Conservation (phyloP, 2,888 invertebrate genomes). For the Microplitis manilae region DNA sequence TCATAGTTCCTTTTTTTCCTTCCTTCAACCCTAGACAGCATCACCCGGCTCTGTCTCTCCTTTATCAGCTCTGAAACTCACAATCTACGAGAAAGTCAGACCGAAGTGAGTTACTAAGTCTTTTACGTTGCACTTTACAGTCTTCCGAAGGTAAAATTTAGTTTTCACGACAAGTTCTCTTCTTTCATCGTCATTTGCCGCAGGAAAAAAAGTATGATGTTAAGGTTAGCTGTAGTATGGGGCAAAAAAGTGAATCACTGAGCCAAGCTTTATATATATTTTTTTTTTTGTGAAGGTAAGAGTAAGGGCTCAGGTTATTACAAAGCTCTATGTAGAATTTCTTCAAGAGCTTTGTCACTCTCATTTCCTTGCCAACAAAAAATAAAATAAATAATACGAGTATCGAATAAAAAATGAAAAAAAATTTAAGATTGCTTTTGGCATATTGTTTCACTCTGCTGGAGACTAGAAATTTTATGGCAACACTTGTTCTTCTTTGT, state of each 20-base stretch:
- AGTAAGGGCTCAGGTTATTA: conserved; percentile 15
- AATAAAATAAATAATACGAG: conserved; percentile 1
- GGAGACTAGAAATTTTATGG: neutral
- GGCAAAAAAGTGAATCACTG: conserved; percentile 28
- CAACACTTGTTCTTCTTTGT: neutral
- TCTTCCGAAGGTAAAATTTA: conserved; percentile 58
- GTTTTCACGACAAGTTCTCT: conserved; percentile 54
- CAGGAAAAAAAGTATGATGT: conserved; percentile 12
- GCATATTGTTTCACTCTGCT: neutral
- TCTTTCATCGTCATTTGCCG: neutral
- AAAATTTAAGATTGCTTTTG: conserved; percentile 1
- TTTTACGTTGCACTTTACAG: conserved; percentile 60
- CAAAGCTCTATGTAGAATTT: conserved; percentile 22
- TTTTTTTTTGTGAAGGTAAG: neutral
- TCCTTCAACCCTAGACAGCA: neutral
- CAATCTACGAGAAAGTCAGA: conserved; percentile 43
- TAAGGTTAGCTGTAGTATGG: conserved; percentile 16
- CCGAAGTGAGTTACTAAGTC: conserved; percentile 59
- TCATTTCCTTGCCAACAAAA: neutral
- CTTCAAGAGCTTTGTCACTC: conserved; percentile 12
- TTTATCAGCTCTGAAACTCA: neutral
- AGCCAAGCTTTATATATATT: neutral
- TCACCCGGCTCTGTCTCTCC: neutral
- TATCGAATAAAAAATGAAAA: neutral
- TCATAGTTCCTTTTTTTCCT: conserved; percentile 33